Evolutionary conservation across 2,888 invertebrate genomes (phyloP).

Genomic region (Cephus spinipes): DNA sequence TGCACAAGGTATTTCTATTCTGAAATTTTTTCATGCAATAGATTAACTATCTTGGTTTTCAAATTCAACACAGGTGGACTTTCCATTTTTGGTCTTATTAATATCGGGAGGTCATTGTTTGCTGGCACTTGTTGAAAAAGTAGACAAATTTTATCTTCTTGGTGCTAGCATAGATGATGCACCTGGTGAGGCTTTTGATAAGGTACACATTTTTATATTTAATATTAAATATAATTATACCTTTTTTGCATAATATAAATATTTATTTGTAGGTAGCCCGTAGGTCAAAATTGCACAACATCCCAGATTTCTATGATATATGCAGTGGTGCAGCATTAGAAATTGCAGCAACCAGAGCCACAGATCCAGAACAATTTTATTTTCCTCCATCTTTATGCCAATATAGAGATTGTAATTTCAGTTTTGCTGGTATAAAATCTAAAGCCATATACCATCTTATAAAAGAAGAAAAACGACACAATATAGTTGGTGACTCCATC

Average conservation of each 20-base stretch:
- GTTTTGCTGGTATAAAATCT: constrained; percentile 86
- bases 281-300: constrained; percentile 82
- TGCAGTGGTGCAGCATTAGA: constrained; percentile 92
- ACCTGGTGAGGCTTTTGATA: constrained; percentile 95
- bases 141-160: constrained; percentile 82
- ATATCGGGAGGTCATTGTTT: constrained; percentile 96
- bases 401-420: constrained; percentile 88
- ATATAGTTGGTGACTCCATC: constrained; percentile 75
- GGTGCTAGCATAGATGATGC: constrained; percentile 87
- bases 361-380: constrained; percentile 74
- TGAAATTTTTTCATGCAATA: not conserved
- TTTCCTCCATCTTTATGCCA: constrained; percentile 76
- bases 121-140: constrained; percentile 78
- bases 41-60: not conserved
- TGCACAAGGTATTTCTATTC: constrained; percentile 67
- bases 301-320: constrained; percentile 78
- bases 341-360: constrained; percentile 76
- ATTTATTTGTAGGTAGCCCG: constrained; percentile 75
- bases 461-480: constrained; percentile 72
- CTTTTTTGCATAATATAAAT: not conserved
- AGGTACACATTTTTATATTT: constrained; percentile 69
- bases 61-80: constrained; percentile 70
- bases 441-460: constrained; percentile 70
- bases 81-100: constrained; percentile 90
- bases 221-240: not conserved